Evolutionary conservation across 2,888 invertebrate species (phyloP), one percentile per base, ranked within the genome.

Genomic region (Cheiracanthium punctorium): DNA sequence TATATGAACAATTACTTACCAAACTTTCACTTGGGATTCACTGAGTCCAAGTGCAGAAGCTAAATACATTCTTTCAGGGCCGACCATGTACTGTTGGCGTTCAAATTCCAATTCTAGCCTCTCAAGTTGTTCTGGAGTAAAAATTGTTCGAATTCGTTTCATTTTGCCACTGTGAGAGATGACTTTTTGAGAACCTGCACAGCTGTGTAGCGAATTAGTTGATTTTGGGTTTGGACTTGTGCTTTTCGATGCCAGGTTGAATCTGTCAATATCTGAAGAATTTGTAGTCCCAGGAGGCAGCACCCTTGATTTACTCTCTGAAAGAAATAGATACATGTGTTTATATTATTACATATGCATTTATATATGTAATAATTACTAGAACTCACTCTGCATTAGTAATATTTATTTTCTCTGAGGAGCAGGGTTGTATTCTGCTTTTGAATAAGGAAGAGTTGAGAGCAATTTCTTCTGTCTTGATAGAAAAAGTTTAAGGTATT

Each of bases 71-170:
- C 98, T 93, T 92, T 98, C 98, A 0, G 97, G 98, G 0, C 98
- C 98, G 14, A 98, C 98, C 98, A 98, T 98, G 92, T 98, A 98
- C 92, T 98, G 98, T 90, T 98, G 98, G 52, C 97, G 92, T 90
- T 98, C 97, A 91, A 98, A 98, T 93, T 98, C 98, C 0, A 96
- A 96, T 91, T 98, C 98, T 79, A 98, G 93, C 89, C 97, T 93
- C 91, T 98, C 98, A 89, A 98, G 92, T 92, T 98, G 98, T 90
- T 98, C 98, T 0, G 98, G 97, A 0, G 98, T 98, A 93, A 98
- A 98, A 90, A 98, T 98, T 0, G 98, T 98, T 30, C 98, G 93
- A 52, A 98, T 97, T 88, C 98, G 93, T 93, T 98, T 98, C 90
- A 96, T 96, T 90, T 95, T 94, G 20, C 86, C 81, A 1, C 64